These are phyloP conservation scores for Julus scanicus DNA, from an alignment of 2,888 invertebrate genomes.

Conservation along the genomic window DNA sequence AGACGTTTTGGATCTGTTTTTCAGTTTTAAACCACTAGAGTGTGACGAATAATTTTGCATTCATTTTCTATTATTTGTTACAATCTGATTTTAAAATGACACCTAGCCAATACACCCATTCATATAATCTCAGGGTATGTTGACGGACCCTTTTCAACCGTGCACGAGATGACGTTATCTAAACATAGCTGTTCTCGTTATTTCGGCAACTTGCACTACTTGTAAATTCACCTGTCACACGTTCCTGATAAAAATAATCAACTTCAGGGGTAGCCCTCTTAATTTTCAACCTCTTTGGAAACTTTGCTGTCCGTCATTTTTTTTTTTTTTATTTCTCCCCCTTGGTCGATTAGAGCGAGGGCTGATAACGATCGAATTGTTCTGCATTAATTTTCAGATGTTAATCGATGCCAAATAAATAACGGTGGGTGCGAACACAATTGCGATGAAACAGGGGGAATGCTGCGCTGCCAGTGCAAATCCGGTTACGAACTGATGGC, in stretches of 20 bases:
- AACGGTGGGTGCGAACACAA: conserved; percentile 73
- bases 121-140: too few species aligned
- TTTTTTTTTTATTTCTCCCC: background rate
- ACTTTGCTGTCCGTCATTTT: background rate
- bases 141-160: too few species aligned
- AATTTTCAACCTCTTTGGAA: background rate
- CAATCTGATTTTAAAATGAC: too few species aligned
- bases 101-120: too few species aligned
- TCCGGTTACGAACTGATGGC: conserved; percentile 77
- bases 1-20: too few species aligned
- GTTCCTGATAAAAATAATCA: background rate
- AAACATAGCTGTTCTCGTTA: background rate
- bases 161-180: background rate
- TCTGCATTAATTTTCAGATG: conserved; percentile 48
- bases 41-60: background rate
- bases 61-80: too few species aligned
- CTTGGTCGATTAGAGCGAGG: background rate
- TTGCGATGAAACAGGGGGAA: conserved; percentile 67
- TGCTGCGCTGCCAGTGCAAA: conserved; percentile 76
- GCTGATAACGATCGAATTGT: conserved; percentile 19
- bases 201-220: background rate
- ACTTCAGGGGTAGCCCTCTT: background rate
- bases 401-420: conserved; percentile 44
- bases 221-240: background rate
- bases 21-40: too few species aligned